Evolutionary conservation across 2,888 invertebrate genomes (phyloP), one percentile per base, ranked within the genome.

Genomic region (Eueremaeus valkanovi): DNA sequence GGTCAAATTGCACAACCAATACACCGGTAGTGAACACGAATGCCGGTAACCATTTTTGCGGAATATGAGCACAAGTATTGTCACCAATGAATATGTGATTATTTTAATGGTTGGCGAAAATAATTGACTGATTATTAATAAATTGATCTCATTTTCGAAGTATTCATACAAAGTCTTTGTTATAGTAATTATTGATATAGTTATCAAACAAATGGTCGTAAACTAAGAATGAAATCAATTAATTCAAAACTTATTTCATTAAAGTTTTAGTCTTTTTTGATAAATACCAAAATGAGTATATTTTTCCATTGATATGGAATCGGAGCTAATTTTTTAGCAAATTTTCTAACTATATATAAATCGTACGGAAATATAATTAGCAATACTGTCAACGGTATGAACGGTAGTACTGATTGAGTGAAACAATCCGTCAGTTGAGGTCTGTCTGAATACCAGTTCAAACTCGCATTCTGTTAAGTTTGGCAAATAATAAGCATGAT

Each of bases 251-350:
- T 5, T 11, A 8, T 36, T 36, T 36, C 36, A 36, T 36, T 36
- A 8, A 5, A 36, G 6, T 36, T 36, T 11, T 8, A 36, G 11
- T 36, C 11, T 11, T 8, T 36, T 36, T n/a, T 58, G 3, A 31
- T 40, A 36, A 36, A 66, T 66, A 66, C 66, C 36, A 66, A 36
- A 66, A 31, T 33, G 1, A 21, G n/a, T 36, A 36, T 66, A 40
- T 36, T 66, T 40, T 21, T 66, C 66, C 66, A 66, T 21, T 66
- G 66, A 66, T 66, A 66, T 21, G 66, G 66, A 40, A 66, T 66
- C 27, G 66, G 66, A n/a, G 66, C n/a, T 40, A 66, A 33, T 36
- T n/a, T 66, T 36, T 36, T 2, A n/a, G 3, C 1, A 8, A 21
- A 66, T 33, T 9, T 66, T 3, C 21, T 11, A 3, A 66, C 33